These are phyloP conservation scores for Empis stercorea DNA, from an alignment of 2,888 invertebrate species.

Conservation along the genomic window DNA sequence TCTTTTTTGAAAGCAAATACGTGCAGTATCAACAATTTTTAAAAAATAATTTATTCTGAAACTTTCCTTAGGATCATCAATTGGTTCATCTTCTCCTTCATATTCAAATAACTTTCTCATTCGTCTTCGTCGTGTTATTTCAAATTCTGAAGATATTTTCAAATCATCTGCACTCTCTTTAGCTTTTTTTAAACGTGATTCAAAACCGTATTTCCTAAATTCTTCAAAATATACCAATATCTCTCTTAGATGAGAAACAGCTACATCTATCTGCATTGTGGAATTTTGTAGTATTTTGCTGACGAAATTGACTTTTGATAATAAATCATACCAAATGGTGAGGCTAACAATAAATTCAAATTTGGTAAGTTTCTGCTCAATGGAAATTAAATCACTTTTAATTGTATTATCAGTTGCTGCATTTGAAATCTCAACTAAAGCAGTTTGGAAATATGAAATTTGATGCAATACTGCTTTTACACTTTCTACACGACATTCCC, in stretches of 20 bases:
- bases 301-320: not conserved
- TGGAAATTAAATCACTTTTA: not conserved
- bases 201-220: not conserved
- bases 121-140: not conserved
- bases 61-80: slow-evolving; percentile 3
- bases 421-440: not conserved
- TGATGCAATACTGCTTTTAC: not conserved
- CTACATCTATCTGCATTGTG: not conserved
- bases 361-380: not conserved
- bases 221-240: not conserved
- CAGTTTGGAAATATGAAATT: not conserved
- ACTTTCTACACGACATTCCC: slow-evolving; percentile 1
- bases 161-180: not conserved
- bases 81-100: slow-evolving; percentile 2
- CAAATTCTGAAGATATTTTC: slow-evolving; percentile 1
- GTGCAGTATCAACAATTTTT: not conserved
- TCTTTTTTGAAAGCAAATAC: not conserved
- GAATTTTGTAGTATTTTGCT: slow-evolving; percentile 2
- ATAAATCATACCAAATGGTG: not conserved
- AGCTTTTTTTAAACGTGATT: not conserved
- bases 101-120: not conserved
- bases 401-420: not conserved
- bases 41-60: slow-evolving; percentile 3
- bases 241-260: not conserved
- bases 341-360: not conserved